phyloP scores from a whole-genome alignment of 1,140 invertebrate species.

The Zeugodacus cucurbitae region DNA sequence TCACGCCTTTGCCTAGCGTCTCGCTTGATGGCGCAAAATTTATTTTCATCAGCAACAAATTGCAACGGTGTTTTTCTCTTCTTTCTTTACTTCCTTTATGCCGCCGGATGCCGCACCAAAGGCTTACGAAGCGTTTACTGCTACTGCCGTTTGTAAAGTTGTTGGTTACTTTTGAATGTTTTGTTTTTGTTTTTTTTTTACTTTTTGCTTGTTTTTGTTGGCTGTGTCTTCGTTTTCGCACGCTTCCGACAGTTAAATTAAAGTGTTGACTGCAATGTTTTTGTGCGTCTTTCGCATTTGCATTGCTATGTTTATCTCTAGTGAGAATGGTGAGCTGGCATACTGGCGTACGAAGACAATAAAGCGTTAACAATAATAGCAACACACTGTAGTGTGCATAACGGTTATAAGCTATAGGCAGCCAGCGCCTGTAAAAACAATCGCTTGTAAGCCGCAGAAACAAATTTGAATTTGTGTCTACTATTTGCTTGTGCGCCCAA shows the following conservation, averaged over 20 bases:
- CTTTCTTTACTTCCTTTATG: slow-evolving; percentile 42
- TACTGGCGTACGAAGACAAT: background rate
- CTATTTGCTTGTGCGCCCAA: background rate
- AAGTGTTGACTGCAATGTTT: slow-evolving; percentile 54
- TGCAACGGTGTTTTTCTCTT: slow-evolving; percentile 43
- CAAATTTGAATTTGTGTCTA: background rate
- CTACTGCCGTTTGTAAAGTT: slow-evolving; percentile 38
- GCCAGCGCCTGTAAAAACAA: slow-evolving; percentile 24
- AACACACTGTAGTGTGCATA: background rate
- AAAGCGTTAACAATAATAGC: background rate
- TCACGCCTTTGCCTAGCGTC: background rate
- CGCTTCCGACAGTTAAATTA: slow-evolving; percentile 65
- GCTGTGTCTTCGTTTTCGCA: slow-evolving; percentile 5
- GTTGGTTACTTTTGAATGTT: slow-evolving; percentile 60
- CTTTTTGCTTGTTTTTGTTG: background rate
- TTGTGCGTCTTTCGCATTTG: background rate
- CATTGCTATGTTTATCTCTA: background rate
- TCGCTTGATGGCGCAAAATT: slow-evolving; percentile 44
- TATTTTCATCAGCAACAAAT: slow-evolving; percentile 48
- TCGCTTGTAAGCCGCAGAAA: slow-evolving; percentile 7
- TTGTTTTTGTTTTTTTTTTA: slow-evolving; percentile 61
- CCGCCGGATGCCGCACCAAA: background rate
- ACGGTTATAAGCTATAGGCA: background rate
- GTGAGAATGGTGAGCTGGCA: background rate
- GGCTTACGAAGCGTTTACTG: background rate